These are phyloP conservation scores for Tipula lateralis DNA, from an alignment of 2,888 invertebrate genomes.

Conservation along the genomic window DNA sequence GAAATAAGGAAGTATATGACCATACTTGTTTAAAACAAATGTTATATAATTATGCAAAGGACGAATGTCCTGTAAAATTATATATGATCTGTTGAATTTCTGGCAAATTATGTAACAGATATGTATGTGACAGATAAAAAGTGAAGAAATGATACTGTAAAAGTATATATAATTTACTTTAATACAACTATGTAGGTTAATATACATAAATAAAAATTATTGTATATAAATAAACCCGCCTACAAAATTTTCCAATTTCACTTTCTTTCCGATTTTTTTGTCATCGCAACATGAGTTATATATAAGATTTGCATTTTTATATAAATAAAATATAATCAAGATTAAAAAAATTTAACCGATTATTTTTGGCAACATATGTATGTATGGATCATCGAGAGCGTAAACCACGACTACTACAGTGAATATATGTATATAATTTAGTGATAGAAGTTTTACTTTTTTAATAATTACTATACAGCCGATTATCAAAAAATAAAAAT, in stretches of 20 bases:
- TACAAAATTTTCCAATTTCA: background rate
- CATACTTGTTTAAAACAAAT: background rate
- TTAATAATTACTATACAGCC: background rate
- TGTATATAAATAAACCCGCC: background rate
- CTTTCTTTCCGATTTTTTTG: background rate
- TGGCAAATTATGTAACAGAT: background rate
- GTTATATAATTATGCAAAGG: background rate
- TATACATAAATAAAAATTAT: background rate
- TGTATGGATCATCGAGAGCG: background rate
- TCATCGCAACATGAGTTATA: background rate
- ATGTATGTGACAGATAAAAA: background rate
- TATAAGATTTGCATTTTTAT: background rate
- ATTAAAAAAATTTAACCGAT: background rate
- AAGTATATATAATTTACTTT: too few species aligned
- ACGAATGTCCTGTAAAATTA: background rate
- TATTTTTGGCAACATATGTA: background rate
- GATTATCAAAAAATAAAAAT: constrained; percentile 16
- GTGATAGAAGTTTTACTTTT: background rate
- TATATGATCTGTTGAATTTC: background rate
- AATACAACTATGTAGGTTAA: background rate
- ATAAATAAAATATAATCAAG: background rate
- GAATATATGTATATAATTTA: background rate
- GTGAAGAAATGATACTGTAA: too few species aligned
- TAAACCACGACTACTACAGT: background rate
- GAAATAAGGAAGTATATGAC: background rate